These are phyloP conservation scores for Gallinago stenura DNA, from an alignment of 2,797 vertebrate genomes.

Conservation along the genomic window DNA sequence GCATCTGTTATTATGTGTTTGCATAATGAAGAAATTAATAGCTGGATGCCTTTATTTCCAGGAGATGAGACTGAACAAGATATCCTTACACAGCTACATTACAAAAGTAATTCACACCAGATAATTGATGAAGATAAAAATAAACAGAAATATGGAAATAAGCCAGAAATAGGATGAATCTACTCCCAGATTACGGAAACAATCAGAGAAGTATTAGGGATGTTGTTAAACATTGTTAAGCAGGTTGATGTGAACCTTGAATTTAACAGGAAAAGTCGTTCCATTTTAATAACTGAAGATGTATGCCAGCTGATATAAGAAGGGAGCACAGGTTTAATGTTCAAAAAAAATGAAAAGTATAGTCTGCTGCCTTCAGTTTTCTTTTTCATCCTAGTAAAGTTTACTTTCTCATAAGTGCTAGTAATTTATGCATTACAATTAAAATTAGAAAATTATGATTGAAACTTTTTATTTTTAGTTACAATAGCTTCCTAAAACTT, in stretches of 20 bases:
- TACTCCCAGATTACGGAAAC: background rate
- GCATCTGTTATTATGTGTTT: background rate
- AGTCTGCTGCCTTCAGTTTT: background rate
- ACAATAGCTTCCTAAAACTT: background rate
- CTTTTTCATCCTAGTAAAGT: background rate
- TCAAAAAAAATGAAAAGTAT: background rate
- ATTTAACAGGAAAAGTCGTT: background rate
- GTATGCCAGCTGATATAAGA: background rate
- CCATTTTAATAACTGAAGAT: background rate
- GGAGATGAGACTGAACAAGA: background rate
- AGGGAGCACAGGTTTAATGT: background rate
- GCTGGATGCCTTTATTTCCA: background rate
- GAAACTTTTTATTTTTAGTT: background rate
- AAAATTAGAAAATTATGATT: constrained; percentile 3
- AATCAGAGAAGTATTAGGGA: background rate
- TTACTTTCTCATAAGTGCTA: background rate
- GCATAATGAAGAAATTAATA: background rate
- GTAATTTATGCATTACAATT: background rate
- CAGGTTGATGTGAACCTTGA: background rate
- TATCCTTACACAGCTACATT: background rate
- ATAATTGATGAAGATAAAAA: background rate
- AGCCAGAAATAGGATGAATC: background rate
- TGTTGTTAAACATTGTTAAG: background rate
- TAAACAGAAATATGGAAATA: background rate
- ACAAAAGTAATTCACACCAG: background rate